Evolutionary conservation across 2,113 vertebrate genomes (phyloP).

Genomic region (Eptesicus fuscus): DNA sequence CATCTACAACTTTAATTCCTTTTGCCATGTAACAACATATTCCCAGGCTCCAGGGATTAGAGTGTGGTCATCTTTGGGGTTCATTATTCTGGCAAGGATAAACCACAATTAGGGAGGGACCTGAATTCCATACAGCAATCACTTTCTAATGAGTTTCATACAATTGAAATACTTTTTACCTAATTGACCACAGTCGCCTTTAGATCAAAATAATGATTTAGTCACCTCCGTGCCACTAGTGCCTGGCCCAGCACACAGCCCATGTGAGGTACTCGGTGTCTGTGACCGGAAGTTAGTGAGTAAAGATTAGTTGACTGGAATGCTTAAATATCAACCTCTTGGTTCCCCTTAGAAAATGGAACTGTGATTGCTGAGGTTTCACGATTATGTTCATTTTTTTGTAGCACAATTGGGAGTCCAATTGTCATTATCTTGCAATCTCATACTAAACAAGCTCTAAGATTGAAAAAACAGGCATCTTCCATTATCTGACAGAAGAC

Average conservation of each 20-base stretch:
- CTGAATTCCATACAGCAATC: not conserved
- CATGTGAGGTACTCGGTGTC: not conserved
- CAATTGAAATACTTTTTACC: not conserved
- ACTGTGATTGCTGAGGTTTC: conserved; percentile 17
- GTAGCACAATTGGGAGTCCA: not conserved
- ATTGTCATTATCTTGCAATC: conserved; percentile 35
- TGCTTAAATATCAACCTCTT: conserved; percentile 16
- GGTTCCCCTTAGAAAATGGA: conserved; percentile 23
- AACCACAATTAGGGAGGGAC: not conserved
- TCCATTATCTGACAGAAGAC: conserved; percentile 42
- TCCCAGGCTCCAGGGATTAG: not conserved
- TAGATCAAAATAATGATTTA: not conserved
- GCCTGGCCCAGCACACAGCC: not conserved
- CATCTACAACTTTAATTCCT: not conserved
- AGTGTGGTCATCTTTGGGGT: not conserved
- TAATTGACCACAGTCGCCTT: not conserved
- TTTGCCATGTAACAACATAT: not conserved
- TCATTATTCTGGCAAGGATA: not conserved
- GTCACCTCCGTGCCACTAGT: not conserved
- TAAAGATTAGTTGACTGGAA: not conserved
- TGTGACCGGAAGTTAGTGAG: not conserved
- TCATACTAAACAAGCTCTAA: not conserved
- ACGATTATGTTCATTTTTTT: conserved; percentile 25
- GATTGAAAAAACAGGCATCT: conserved; percentile 14
- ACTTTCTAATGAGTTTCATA: not conserved